Evolutionary conservation across 2,888 invertebrate genomes (phyloP), one percentile per base, ranked within the genome.

Genomic region (Nomada ferruginata): DNA sequence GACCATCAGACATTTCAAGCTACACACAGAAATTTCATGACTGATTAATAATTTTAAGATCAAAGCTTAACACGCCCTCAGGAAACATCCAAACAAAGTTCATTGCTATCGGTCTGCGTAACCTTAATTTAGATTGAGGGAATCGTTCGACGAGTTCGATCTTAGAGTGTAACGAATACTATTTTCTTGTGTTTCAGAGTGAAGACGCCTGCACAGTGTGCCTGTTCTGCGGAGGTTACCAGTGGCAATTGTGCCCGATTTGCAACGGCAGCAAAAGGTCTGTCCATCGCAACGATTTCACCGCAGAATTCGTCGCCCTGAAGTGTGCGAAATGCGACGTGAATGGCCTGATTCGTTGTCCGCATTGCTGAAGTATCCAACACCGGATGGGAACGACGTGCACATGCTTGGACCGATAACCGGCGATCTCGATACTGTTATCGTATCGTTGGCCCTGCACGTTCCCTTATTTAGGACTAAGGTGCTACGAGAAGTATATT

Each of bases 261-360:
- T 99, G 99, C 95, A 98, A 98, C 91, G 99, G 99, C 50, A 98
- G 98, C 93, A 99, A 99, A 95, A 98, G 98, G 94, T 98, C 98
- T 23, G 96, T 98, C 68, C 97, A 98, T 93, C 95, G 98, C 89
- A 98, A 98, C 94, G 97, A 98, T 93, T 99, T 98, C 94, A 98
- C 98, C 0, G 96, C 98, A 53, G 98, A 98, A 94, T 98, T 98
- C 93, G 97, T 98, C 82, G 98, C 98, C 26, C 95, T 99, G 89
- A 97, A 98, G 92, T 98, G 98, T 94, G 98, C 98, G 97, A 97
- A 97, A 94, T 98, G 98, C 94, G 98, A 99, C 93, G 98, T 98
- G 94, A 98, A 98, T 76, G 99, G 99, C 64, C 95, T 99, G 66
- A 97, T 98, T 57, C 96, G 96, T 90, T 99, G 99, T 94, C 96